Evolutionary conservation across 2,888 invertebrate species (phyloP).

Genomic region (Rhorus exstirpatorius): DNA sequence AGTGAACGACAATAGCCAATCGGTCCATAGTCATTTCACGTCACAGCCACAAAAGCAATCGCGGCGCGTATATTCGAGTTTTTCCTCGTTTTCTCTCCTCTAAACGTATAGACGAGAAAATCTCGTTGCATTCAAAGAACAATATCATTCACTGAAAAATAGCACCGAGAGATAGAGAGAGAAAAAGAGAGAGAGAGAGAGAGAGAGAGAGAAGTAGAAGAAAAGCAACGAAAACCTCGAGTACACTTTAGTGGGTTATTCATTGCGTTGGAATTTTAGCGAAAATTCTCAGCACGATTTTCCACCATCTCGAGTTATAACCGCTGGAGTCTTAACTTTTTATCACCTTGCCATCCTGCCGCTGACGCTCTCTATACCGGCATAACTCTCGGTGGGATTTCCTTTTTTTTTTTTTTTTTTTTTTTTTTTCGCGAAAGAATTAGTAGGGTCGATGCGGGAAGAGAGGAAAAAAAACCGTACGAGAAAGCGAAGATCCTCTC

Average conservation of each 20-base stretch:
- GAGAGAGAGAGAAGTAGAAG: not conserved
- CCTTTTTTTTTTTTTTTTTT: constrained; percentile 24
- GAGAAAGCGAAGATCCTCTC: not conserved
- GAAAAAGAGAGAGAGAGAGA: not conserved
- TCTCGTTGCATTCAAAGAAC: constrained; percentile 1
- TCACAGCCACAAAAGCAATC: constrained; percentile 28
- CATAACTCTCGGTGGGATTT: constrained; percentile 1
- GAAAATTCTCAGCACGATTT: constrained; percentile 33
- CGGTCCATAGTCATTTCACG: constrained; percentile 24
- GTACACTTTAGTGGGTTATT: constrained; percentile 18
- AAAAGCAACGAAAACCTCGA: constrained; percentile 10
- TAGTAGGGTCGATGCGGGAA: not conserved
- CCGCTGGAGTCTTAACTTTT: constrained; percentile 25
- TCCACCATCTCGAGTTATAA: not conserved
- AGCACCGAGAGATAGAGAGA: not conserved
- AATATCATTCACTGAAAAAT: not conserved
- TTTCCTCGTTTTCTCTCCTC: constrained; percentile 3
- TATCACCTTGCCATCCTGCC: constrained; percentile 19
- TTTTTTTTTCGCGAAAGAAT: constrained; percentile 5
- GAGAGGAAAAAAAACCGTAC: not conserved
- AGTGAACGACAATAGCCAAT: not conserved
- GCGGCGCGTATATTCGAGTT: not conserved
- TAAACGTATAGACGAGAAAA: constrained; percentile 3
- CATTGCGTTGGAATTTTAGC: constrained; percentile 17
- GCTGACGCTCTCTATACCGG: not conserved